Evolutionary conservation across 2,888 invertebrate species (phyloP).

Genomic region (Philhelius pedissequus): DNA sequence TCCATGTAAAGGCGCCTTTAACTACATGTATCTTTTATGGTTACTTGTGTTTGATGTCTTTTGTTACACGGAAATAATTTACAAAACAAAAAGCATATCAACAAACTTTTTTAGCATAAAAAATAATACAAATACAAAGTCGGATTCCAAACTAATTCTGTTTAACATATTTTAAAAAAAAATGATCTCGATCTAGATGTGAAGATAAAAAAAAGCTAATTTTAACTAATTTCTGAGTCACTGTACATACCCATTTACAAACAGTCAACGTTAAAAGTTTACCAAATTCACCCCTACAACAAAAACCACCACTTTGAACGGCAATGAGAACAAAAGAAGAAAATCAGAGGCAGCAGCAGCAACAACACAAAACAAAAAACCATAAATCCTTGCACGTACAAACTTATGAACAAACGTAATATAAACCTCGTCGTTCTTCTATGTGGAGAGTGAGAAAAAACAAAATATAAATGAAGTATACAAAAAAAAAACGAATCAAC

Average conservation of each 20-base stretch:
- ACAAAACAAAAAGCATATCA: no score
- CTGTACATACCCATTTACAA: slow-evolving; percentile 30
- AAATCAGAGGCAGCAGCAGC: slow-evolving; percentile 7
- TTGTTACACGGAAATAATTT: no score
- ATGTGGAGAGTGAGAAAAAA: slow-evolving; percentile 15
- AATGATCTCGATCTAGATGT: no score
- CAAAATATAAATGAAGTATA: slow-evolving; percentile 65
- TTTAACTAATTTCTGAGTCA: no score
- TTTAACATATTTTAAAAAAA: no score
- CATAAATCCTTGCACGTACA: slow-evolving; percentile 64
- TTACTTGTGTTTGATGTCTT: no score
- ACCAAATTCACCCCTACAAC: slow-evolving; percentile 35
- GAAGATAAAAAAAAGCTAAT: no score
- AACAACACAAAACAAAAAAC: slow-evolving; percentile 16
- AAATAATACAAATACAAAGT: no score
- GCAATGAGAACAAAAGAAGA: slow-evolving; percentile 33
- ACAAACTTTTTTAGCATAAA: no score
- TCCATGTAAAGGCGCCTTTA: no score
- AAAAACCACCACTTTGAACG: slow-evolving; percentile 34
- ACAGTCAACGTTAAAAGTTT: slow-evolving; percentile 57
- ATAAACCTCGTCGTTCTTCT: slow-evolving; percentile 30
- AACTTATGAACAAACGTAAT: slow-evolving; percentile 57
- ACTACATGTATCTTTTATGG: no score
- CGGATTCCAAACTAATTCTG: no score
- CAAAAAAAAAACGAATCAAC: slow-evolving; percentile 2